Percentiles rank a stretch among this genome's conserved stretches.
These are phyloP conservation scores for Neopelma chrysocephalum DNA, from an alignment of 2,797 vertebrate species.

Conservation along the genomic window DNA sequence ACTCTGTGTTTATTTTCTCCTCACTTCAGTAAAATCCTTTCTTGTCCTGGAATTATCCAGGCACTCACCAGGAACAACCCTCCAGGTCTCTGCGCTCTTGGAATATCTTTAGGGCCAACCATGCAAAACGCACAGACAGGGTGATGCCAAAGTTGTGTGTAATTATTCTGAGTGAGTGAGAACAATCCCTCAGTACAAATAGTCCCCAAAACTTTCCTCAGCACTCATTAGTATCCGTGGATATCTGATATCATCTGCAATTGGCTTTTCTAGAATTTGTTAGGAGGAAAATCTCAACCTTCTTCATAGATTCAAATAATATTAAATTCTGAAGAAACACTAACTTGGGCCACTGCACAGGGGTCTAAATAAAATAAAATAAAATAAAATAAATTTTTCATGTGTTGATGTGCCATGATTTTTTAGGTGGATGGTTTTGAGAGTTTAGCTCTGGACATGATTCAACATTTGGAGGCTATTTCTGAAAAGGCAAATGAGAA, in stretches of 20 bases:
- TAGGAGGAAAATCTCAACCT: not conserved
- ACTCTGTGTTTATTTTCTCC: not conserved
- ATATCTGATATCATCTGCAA: not conserved
- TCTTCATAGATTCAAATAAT: not conserved
- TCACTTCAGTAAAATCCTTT: not conserved
- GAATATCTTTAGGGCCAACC: not conserved
- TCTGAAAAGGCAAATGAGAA: not conserved
- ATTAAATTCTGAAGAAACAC: not conserved
- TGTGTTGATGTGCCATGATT: not conserved
- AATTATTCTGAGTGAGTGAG: not conserved
- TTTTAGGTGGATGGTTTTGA: not conserved
- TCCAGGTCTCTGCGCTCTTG: not conserved
- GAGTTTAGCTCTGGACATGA: not conserved
- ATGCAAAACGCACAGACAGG: not conserved
- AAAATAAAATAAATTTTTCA: not conserved
- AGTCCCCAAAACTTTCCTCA: not conserved
- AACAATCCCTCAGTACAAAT: not conserved
- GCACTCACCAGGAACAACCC: not conserved
- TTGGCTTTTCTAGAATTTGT: not conserved
- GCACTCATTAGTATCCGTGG: fast-evolving
- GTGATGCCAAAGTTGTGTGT: not conserved
- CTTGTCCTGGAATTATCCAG: fast-evolving
- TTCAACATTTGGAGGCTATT: not conserved
- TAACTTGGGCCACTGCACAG: not conserved
- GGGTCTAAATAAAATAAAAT: not conserved